Evolutionary conservation across 1,140 invertebrate genomes (phyloP), one percentile per base, ranked within the genome.

Genomic region (Cepaea nemoralis): DNA sequence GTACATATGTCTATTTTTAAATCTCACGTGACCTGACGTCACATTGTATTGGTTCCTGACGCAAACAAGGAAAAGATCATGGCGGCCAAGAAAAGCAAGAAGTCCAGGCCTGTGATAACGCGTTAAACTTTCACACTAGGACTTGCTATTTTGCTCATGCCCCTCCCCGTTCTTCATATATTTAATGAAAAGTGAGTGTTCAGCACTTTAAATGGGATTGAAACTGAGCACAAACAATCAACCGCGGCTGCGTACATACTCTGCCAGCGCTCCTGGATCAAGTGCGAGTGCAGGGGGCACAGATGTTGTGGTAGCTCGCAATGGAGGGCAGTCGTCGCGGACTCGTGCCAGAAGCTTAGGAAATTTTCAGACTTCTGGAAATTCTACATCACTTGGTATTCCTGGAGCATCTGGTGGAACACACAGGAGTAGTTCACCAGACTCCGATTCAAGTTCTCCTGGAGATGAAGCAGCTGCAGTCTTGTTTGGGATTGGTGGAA

Each of bases 61-160:
- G 86, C 86, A 88, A 89, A 88, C 86, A 88, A 87, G 87, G 88
- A 89, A 89, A 86, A 86, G 69, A 84, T 86, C 85, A 89, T 89
- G 89, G 89, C 89, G 85, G 89, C 85, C 63, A 63, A 59, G 40
- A 78, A 78, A 48, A 74, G 48, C 69, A 80, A 81, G 78, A 42
- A 76, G 35, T 77, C 24, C 70, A 66, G 33, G 37, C 27, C 66
- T 69, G 77, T 77, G 3, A 66, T 78, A 12, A 78, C 77, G 14
- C 42, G 40, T 39, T 78, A 35, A 39, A 55, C 39, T 16, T 33
- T 37, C 35, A 37, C 5, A 77, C 14, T 24, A 10, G 14, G 14
- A 59, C 75, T 40, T 75, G 45, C 73, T 50, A 19, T 42, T 50
- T 55, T 40, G 48, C 8, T 48, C 19, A 6, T 37, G 35, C 2